Evolutionary conservation across 2,113 vertebrate genomes (phyloP).

Genomic region (Oryzias melastigma): DNA sequence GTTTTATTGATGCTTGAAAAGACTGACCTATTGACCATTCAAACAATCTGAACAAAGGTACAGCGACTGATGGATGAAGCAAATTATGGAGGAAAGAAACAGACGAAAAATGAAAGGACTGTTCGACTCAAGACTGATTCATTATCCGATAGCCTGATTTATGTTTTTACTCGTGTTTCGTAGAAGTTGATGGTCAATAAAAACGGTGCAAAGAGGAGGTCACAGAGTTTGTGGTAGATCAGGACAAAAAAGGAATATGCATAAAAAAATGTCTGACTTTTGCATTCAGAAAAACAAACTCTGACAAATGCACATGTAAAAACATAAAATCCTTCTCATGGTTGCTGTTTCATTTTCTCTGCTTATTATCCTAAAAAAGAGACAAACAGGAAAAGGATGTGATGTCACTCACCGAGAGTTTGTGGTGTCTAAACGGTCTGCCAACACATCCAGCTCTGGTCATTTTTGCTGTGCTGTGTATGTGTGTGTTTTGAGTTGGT

Average conservation of each 20-base stretch:
- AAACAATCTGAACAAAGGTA: constrained; percentile 38
- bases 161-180: constrained; percentile 5
- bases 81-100: constrained; percentile 22
- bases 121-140: constrained; percentile 50
- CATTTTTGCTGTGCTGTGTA: constrained; percentile 65
- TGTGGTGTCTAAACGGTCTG: constrained; percentile 65
- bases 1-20: constrained; percentile 51
- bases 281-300: constrained; percentile 16
- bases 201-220: constrained; percentile 48
- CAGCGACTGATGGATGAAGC: constrained; percentile 46
- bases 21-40: constrained; percentile 42
- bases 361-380: constrained; percentile 62
- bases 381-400: constrained; percentile 73
- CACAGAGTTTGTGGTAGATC: constrained; percentile 63
- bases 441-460: constrained; percentile 47
- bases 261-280: constrained; percentile 46
- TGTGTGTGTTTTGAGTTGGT: constrained; percentile 58
- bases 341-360: constrained; percentile 63
- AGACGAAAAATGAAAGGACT: constrained; percentile 45
- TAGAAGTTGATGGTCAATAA: constrained; percentile 22
- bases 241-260: constrained; percentile 55
- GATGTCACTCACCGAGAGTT: constrained; percentile 61
- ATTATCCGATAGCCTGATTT: constrained; percentile 21
- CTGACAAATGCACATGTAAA: constrained; percentile 33
- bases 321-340: constrained; percentile 32